A percentile compares a stretch with the other conserved stretches of the same genome.
phyloP scores from a whole-genome alignment of 2,888 invertebrate species.

The Salpingus planirostris region DNA sequence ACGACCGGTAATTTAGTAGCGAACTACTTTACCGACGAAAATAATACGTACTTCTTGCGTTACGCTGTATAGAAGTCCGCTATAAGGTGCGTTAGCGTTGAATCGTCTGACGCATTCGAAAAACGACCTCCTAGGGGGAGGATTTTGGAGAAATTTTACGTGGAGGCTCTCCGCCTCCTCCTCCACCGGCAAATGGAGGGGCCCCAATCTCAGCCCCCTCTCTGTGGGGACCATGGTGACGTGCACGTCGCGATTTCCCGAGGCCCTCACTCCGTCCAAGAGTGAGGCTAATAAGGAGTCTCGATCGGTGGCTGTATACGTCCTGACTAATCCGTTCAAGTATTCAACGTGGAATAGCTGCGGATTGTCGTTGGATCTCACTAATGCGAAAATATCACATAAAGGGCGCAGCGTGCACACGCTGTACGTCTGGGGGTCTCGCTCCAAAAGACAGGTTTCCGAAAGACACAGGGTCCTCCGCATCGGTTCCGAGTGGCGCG shows the following conservation, averaged over 20 bases:
- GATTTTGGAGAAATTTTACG: slow-evolving; percentile 65
- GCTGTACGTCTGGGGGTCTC: slow-evolving; percentile 95
- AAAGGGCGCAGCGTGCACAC: slow-evolving; percentile 79
- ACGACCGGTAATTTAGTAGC: neutral
- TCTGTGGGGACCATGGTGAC: slow-evolving; percentile 79
- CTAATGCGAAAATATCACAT: slow-evolving; percentile 80
- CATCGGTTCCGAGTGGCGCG: slow-evolving; percentile 75
- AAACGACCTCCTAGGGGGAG: slow-evolving; percentile 55
- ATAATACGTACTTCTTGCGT: slow-evolving; percentile 87
- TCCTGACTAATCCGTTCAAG: slow-evolving; percentile 79
- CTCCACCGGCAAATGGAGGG: slow-evolving; percentile 82
- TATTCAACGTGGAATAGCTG: slow-evolving; percentile 94
- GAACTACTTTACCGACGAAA: neutral
- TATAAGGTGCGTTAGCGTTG: slow-evolving; percentile 96
- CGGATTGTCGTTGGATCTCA: slow-evolving; percentile 82
- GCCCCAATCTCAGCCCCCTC: slow-evolving; percentile 81
- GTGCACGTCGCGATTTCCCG: slow-evolving; percentile 94
- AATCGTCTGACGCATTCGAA: slow-evolving; percentile 85
- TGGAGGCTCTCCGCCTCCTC: slow-evolving; percentile 94
- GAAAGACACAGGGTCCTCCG: slow-evolving; percentile 87
- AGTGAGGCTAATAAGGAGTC: slow-evolving; percentile 93
- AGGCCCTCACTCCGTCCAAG: slow-evolving; percentile 91
- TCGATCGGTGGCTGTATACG: slow-evolving; percentile 87
- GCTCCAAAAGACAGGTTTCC: slow-evolving; percentile 90
- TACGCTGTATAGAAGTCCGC: slow-evolving; percentile 91